Conservation (phyloP, 1,140 invertebrate species). For the Lucilia sericata region DNA sequence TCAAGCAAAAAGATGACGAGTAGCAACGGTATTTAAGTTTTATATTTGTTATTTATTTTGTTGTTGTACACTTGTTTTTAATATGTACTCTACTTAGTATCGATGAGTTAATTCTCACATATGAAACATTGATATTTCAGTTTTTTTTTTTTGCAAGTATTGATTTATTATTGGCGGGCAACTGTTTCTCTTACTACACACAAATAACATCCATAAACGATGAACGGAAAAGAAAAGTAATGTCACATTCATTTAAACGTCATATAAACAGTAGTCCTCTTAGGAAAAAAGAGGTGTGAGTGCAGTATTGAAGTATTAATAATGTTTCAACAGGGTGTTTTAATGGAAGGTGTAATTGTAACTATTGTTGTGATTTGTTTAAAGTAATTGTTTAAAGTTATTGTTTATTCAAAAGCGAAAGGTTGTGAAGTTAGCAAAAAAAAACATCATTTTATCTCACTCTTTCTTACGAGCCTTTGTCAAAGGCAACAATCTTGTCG, state of each 20-base stretch:
- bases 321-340: too few relatives aligned
- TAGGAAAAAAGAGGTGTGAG: neutral
- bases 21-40: neutral
- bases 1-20: neutral
- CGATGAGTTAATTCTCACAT: neutral
- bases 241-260: neutral
- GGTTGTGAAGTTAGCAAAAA: too few relatives aligned
- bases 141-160: neutral
- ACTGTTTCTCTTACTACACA: neutral
- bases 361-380: too few relatives aligned
- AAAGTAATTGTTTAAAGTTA: too few relatives aligned
- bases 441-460: too few relatives aligned
- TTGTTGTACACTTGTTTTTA: neutral
- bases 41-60: neutral
- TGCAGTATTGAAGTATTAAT: neutral
- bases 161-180: constrained; percentile 1
- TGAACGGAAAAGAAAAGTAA: neutral
- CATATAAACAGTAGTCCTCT: too few relatives aligned
- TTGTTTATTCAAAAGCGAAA: too few relatives aligned
- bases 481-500: too few relatives aligned
- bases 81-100: neutral
- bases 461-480: too few relatives aligned
- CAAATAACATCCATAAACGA: neutral
- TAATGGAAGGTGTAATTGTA: too few relatives aligned
- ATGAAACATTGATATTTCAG: neutral